Base-by-base conservation (phyloP, 2,888 invertebrate species). In the Erebia aethiops region DNA sequence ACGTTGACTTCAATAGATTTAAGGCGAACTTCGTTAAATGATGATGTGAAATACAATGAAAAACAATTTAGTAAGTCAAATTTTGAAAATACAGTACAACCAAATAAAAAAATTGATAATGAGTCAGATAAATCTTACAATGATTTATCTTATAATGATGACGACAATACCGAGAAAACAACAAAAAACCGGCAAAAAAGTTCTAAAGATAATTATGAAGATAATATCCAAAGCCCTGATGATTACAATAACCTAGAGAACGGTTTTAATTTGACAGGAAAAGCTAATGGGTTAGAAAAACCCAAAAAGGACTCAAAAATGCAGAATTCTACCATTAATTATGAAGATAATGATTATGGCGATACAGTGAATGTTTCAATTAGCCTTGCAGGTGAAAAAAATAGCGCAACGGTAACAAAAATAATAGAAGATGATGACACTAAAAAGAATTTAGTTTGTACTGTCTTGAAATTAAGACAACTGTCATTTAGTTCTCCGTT, bases 401-500 rank as follows among this genome's bases (percentile, higher is more conserved):
- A 18, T 41, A 67, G 16, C 13, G 26, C 26, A 16, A 26, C 18
- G 41, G 26, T 72, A 21, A 56, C 70, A 10, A 64, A 69, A 74
- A 77, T 11, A 80, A 76, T 77, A 77, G 70, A 54, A 77, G 79
- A 54, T 74, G 76, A 51, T 60, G 16, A 71, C 21, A 9, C 65
- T 16, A 75, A 68, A 61, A 65, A 16, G 54, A 76, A 74, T 64
- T 71, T 74, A 16, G 67, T 73, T 66, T 92, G 92, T 75, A 90
- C 79, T 79, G 75, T 92, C 74, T 70, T 88, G 14, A 87, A 84
- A 78, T 67, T 89, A 5, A 82, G 88, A 69, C 80, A 81, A 54
- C 75, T 90, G 54, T 84, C 80, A 78, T 92, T 91, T 79, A 87
- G 85, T 72, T 81, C 87, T 1, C 87, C 90, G 7, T 83, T 83